Evolutionary conservation across 2,797 vertebrate genomes (phyloP), one percentile per base, ranked within the genome.

Genomic region (Gymnodraco acuticeps): DNA sequence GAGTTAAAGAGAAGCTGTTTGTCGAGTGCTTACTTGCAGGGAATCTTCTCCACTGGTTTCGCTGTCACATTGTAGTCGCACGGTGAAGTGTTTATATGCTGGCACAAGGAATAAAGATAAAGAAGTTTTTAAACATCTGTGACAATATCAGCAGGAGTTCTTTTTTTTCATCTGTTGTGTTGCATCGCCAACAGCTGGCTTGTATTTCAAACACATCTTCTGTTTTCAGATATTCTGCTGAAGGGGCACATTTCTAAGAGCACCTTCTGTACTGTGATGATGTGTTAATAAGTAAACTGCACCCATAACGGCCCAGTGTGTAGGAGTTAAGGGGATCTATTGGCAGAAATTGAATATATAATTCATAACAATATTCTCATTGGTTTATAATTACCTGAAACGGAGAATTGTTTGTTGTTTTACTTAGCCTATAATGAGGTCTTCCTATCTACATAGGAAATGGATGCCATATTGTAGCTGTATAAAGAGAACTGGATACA

Each of bases 1-100:
- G 70, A 65, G 78, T 79, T 76, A 65, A 65, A 73, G 54, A 60
- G 51, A 60, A 73, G 73, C 70, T 71, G 55, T 78, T 80, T 75
- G 76, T 70, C 13, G 14, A 80, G 68, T 4, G 84, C 94, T 94
- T 93, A 97, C 96, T 94, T 95, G 92, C 91, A 93, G 85, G 95
- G 87, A 53, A 88, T 84, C 88, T 92, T 94, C 77, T 92, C 84
- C 90, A 95, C 91, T 6, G 89, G 94, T 76, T 89, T 85, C 38
- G 81, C 81, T 41, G 87, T 80, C 67, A 95, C 66, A 43, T 93
- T 74, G 48, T 96, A 95, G 67, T 94, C 91, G 12, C 94, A 91
- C 0, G 94, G 93, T 14, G 90, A 93, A 20, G 92, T 87, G 45
- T 92, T 88, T 68, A 96, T 53, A 20, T 92, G 88, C 95, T 95